These are phyloP conservation scores for Drosophila cognata DNA, from an alignment of 2,888 invertebrate species.

Conservation along the genomic window DNA sequence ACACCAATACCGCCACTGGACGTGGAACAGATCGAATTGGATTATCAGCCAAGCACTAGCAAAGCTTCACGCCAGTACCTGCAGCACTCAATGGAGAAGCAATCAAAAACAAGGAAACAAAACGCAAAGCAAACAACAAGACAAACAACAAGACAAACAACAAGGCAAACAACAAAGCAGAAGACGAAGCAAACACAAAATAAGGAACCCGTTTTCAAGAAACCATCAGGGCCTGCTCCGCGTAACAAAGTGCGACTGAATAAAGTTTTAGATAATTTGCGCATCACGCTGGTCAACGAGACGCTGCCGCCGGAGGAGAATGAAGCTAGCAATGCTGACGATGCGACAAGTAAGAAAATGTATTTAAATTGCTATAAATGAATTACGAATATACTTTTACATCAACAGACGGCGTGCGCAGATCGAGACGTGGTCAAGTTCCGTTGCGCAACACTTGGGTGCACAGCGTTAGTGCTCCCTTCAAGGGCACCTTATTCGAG, in stretches of 20 bases:
- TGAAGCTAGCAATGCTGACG: not conserved
- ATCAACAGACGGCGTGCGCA: slow-evolving; percentile 50
- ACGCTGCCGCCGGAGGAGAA: not conserved
- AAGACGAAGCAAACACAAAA: not conserved
- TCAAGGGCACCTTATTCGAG: slow-evolving; percentile 22
- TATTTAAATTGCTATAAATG: not conserved
- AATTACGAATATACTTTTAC: not conserved
- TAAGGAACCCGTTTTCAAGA: slow-evolving; percentile 51
- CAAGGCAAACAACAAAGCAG: not conserved
- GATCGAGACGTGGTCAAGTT: slow-evolving; percentile 68
- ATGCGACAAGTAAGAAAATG: slow-evolving; percentile 26
- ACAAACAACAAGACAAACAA: not conserved
- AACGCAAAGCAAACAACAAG: not conserved
- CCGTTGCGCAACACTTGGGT: slow-evolving; percentile 46
- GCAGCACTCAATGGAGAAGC: not conserved
- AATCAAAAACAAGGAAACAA: not conserved
- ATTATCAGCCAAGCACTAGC: slow-evolving; percentile 44
- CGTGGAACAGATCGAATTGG: not conserved
- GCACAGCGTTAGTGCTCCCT: slow-evolving; percentile 38
- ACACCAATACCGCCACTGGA: slow-evolving; percentile 4
- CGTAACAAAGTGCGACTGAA: not conserved
- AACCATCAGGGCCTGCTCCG: slow-evolving; percentile 44
- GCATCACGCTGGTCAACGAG: not conserved
- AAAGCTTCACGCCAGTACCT: slow-evolving; percentile 23
- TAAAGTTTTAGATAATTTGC: not conserved